These are phyloP conservation scores for Chascanopsetta lugubris DNA, from an alignment of 2,113 vertebrate species.

Conservation along the genomic window DNA sequence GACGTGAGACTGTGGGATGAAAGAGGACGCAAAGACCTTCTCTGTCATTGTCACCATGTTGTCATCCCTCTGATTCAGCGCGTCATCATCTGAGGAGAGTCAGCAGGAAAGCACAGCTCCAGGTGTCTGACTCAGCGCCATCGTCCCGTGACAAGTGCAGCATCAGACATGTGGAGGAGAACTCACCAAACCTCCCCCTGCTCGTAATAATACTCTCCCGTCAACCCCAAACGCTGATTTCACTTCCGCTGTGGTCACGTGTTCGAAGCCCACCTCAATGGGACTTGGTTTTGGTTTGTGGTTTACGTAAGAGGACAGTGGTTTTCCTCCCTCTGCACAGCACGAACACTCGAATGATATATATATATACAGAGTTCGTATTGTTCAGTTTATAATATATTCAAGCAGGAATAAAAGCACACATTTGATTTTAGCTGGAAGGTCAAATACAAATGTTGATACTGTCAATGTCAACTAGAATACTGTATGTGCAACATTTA, in stretches of 20 bases:
- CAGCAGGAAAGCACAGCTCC: slow-evolving; percentile 45
- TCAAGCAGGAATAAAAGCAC: too few species aligned
- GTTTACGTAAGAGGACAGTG: background rate
- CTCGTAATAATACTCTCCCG: background rate
- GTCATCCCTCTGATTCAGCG: slow-evolving; percentile 33
- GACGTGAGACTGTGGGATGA: too few species aligned
- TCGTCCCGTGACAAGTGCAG: slow-evolving; percentile 25
- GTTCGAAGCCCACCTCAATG: background rate
- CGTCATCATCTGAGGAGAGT: slow-evolving; percentile 26
- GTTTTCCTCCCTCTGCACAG: background rate
- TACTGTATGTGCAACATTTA: too few species aligned
- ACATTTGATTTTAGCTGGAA: background rate
- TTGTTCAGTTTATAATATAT: background rate
- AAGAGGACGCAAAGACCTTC: background rate
- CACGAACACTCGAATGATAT: background rate
- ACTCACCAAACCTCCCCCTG: slow-evolving; percentile 16
- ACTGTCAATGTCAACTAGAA: too few species aligned
- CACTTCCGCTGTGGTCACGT: background rate
- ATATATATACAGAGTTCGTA: background rate
- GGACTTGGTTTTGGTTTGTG: slow-evolving; percentile 11
- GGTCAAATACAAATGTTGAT: too few species aligned
- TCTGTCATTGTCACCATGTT: background rate
- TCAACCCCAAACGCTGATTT: slow-evolving; percentile 5
- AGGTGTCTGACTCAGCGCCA: slow-evolving; percentile 50
- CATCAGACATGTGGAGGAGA: slow-evolving; percentile 29